Evolutionary conservation across 2,888 invertebrate species (phyloP), one percentile per base, ranked within the genome.

Genomic region (Koerneria pararmatus): DNA sequence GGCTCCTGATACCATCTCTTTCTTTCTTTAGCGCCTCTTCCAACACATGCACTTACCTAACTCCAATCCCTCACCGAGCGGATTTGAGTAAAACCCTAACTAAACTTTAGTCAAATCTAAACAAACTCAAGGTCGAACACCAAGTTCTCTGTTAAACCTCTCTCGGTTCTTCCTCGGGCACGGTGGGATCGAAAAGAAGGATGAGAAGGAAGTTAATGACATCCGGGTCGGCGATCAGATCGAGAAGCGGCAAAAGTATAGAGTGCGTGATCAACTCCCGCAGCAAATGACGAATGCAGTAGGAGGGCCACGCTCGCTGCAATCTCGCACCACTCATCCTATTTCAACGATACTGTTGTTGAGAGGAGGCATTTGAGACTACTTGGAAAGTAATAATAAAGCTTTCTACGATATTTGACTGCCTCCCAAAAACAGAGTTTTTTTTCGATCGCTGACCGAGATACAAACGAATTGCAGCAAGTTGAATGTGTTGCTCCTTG

Each of bases 221-320:
- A 61, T 81, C 80, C 8, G 82, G 82, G 65, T 82, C 79, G 4
- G 82, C 73, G 31, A 78, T 58, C 56, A 78, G 61, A 57, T 82
- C 82, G 35, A 83, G 66, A 5, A 74, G 57, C 15, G 82, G 82
- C 31, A 78, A 60, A 6, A 82, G 70, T 5, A 81, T 66, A 3
- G 74, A 70, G 51, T 78, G 78, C 22, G 76, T 69, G 8, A 82
- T 41, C 46, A 83, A 66, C 72, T 82, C 81, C 31, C 79, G 74
- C 19, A 82, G 51, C 32, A 82, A 76, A 51, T 76, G 76, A 34
- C 80, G 75, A 49, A 71, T 70, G 6, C 76, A 72, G 29, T 79
- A 77, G 24, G 77, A 75, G 0, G 81, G 80, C 81, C 81, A 81
- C 22, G 70, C 64, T 35, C 70, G 56, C 65, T 70, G 48, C 32